A percentile compares a stretch with the other conserved stretches of the same genome.
Evolutionary conservation across 2,113 vertebrate genomes (phyloP).

Genomic region (Channa maculata): DNA sequence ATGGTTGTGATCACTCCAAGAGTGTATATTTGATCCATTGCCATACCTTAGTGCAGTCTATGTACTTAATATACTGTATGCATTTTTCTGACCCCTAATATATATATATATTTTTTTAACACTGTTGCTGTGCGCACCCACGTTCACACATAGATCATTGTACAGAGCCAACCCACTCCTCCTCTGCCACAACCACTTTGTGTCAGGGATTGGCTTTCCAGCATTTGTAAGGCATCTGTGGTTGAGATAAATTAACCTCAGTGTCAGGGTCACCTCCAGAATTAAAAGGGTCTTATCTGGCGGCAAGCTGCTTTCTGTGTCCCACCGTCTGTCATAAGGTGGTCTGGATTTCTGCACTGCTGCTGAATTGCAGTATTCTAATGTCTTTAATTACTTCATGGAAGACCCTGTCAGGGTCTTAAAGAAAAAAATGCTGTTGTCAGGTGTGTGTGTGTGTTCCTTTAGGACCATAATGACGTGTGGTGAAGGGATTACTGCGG

Average conservation of each 20-base stretch:
- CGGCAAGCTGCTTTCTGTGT: slow-evolving; percentile 49
- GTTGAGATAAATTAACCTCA: slow-evolving; percentile 52
- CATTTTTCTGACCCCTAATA: too few relatives aligned
- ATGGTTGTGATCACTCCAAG: not conserved
- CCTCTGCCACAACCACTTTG: slow-evolving; percentile 25
- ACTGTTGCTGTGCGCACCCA: too few relatives aligned
- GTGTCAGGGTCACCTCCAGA: slow-evolving; percentile 53
- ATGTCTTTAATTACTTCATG: slow-evolving; percentile 44
- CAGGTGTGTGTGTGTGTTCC: slow-evolving; percentile 36
- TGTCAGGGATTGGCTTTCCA: slow-evolving; percentile 58
- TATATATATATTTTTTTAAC: too few relatives aligned
- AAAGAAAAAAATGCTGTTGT: slow-evolving; percentile 29
- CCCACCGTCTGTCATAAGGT: not conserved
- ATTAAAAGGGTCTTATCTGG: slow-evolving; percentile 56
- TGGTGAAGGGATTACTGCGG: slow-evolving; percentile 33
- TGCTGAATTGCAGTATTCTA: slow-evolving; percentile 30
- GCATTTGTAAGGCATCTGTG: slow-evolving; percentile 12
- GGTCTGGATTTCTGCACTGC: slow-evolving; percentile 3
- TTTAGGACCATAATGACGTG: slow-evolving; percentile 5
- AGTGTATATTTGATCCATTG: not conserved
- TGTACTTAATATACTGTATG: too few relatives aligned
- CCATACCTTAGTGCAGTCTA: not conserved
- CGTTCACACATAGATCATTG: slow-evolving; percentile 2
- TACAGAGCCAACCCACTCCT: slow-evolving; percentile 8
- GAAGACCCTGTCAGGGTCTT: slow-evolving; percentile 31